A percentile compares a stretch with the other conserved stretches of the same genome.
Conservation (phyloP, 2,888 invertebrate species). For the Hyppa rectilinea region DNA sequence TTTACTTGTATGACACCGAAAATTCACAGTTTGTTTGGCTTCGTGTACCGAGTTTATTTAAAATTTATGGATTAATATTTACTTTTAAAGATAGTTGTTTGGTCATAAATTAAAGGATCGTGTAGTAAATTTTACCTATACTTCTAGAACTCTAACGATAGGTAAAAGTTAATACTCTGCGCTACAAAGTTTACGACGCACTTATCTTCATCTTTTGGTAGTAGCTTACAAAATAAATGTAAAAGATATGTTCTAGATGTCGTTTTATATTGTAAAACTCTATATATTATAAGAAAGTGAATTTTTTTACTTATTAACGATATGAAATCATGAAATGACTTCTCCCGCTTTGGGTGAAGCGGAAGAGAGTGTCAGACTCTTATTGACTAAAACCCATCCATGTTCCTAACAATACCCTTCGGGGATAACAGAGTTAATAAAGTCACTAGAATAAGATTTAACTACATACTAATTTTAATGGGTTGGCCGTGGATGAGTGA, state of each 20-base stretch:
- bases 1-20: conserved; percentile 30
- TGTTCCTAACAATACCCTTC: too few relatives aligned
- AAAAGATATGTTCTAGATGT: conserved; percentile 24
- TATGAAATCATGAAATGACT: too few relatives aligned
- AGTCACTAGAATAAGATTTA: too few relatives aligned
- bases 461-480: too few relatives aligned
- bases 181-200: conserved; percentile 58
- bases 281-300: not conserved
- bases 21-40: conserved; percentile 10
- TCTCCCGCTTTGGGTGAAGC: too few relatives aligned
- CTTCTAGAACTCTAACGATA: conserved; percentile 58
- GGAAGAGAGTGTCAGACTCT: too few relatives aligned
- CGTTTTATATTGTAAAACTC: not conserved
- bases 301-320: too few relatives aligned
- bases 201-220: conserved; percentile 47
- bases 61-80: conserved; percentile 50
- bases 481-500: too few relatives aligned
- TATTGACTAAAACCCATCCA: too few relatives aligned
- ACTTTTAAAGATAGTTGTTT: conserved; percentile 38
- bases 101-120: conserved; percentile 56
- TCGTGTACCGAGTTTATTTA: conserved; percentile 34
- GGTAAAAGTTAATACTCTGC: conserved; percentile 56
- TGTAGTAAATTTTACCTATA: conserved; percentile 60
- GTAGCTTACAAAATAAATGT: conserved; percentile 38
- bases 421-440: too few relatives aligned